Evolutionary conservation across 2,113 vertebrate genomes (phyloP).

Genomic region (Shinisaurus crocodilurus): DNA sequence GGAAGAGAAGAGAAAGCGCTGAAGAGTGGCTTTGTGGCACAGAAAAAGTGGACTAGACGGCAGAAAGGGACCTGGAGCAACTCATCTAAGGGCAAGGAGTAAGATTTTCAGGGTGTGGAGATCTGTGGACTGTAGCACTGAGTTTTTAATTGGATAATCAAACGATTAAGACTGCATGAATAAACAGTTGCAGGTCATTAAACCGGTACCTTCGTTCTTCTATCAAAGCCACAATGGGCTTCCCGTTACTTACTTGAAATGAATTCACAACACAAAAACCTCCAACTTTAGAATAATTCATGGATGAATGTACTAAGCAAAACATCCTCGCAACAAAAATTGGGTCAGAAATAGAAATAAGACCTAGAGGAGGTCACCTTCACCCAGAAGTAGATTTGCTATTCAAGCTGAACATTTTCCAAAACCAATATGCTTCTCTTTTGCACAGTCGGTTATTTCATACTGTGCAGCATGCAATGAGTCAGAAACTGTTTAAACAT

Average conservation of each 20-base stretch:
- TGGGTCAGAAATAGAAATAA: neutral
- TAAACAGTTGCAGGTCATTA: neutral
- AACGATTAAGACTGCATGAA: neutral
- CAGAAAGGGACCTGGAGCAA: too few species aligned
- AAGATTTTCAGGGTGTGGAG: neutral
- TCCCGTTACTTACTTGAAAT: neutral
- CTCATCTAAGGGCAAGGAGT: too few species aligned
- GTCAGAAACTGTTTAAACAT: constrained; percentile 17
- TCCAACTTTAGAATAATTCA: neutral
- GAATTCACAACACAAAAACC: neutral
- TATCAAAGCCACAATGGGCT: neutral
- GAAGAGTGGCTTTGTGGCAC: neutral
- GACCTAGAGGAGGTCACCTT: neutral
- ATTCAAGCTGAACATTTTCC: constrained; percentile 43
- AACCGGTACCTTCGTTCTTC: neutral
- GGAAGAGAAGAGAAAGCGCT: neutral
- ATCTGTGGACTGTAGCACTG: neutral
- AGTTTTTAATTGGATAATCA: neutral
- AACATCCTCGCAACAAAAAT: neutral
- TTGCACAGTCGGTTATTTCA: constrained; percentile 8
- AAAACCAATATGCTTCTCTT: constrained; percentile 29
- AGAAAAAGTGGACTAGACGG: neutral
- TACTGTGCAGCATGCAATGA: neutral
- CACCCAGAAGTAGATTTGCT: constrained; percentile 27
- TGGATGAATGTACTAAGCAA: neutral